Percentiles rank a stretch among this genome's conserved stretches.
Conservation (phyloP, 2,113 vertebrate species). For the Arvicanthis niloticus region DNA sequence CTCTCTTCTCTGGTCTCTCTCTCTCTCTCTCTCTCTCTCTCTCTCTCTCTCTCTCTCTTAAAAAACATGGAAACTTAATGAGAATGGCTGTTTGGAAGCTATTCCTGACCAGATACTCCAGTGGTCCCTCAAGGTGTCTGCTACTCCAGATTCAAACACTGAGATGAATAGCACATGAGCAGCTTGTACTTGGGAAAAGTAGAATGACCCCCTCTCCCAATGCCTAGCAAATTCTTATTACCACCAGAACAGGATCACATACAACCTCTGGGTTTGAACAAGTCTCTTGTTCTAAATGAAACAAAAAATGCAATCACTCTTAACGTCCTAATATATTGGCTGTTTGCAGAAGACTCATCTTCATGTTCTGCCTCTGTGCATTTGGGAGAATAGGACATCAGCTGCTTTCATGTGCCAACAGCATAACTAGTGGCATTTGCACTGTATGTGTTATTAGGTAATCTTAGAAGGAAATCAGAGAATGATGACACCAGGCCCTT, state of each 20-base stretch:
- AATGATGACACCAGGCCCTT: not conserved
- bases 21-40: too few species aligned
- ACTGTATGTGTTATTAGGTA: not conserved
- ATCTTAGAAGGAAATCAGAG: not conserved
- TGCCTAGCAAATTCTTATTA: not conserved
- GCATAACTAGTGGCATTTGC: not conserved
- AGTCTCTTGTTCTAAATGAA: not conserved
- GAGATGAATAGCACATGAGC: not conserved
- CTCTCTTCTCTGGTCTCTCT: too few species aligned
- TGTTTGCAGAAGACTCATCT: not conserved
- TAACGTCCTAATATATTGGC: not conserved
- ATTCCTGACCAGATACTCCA: not conserved
- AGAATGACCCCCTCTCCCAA: not conserved
- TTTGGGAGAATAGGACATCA: not conserved
- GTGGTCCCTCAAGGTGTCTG: not conserved
- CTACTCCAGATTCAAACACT: not conserved
- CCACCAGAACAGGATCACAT: not conserved
- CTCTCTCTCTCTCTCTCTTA: too few species aligned
- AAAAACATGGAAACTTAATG: not conserved
- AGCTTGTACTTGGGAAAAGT: not conserved
- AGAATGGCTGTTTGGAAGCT: not conserved
- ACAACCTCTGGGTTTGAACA: not conserved
- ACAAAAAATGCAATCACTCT: not conserved
- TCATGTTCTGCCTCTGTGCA: not conserved
- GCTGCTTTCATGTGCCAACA: not conserved